These are phyloP conservation scores for Megathymus violae DNA, from an alignment of 1,140 invertebrate species.

Conservation along the genomic window DNA sequence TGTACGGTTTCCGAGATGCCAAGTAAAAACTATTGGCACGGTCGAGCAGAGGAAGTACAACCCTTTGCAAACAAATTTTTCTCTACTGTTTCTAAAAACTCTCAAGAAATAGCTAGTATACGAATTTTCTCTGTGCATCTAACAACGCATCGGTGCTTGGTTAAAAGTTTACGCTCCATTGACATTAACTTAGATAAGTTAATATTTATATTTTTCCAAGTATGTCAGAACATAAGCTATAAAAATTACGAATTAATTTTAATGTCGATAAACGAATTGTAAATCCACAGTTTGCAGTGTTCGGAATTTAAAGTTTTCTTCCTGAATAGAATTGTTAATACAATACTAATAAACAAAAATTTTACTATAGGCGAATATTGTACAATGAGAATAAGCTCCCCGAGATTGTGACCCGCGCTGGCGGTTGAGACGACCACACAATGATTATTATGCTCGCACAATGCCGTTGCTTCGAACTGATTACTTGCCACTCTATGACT, in stretches of 20 bases:
- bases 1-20: too few species aligned
- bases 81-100: too few species aligned
- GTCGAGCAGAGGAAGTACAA: too few species aligned
- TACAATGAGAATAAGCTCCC: conserved; percentile 65
- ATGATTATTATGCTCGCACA: conserved; percentile 51
- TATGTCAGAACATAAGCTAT: conserved; percentile 40
- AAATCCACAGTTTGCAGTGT: neutral
- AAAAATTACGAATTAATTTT: conserved; percentile 32
- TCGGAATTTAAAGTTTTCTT: neutral
- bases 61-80: too few species aligned
- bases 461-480: conserved; percentile 51
- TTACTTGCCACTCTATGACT: conserved; percentile 45
- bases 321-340: conserved; percentile 15
- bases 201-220: conserved; percentile 25
- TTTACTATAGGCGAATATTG: conserved; percentile 50
- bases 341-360: conserved; percentile 1
- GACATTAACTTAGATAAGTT: too few species aligned
- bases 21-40: too few species aligned
- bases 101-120: too few species aligned
- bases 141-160: too few species aligned
- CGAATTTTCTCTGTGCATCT: too few species aligned
- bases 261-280: conserved; percentile 19
- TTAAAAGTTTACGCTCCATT: too few species aligned
- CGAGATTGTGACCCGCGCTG: conserved; percentile 50
- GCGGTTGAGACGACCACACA: conserved; percentile 48